Percentiles rank a stretch among this genome's conserved stretches.
Conservation (phyloP, 2,113 vertebrate genomes). For the Equus przewalskii region DNA sequence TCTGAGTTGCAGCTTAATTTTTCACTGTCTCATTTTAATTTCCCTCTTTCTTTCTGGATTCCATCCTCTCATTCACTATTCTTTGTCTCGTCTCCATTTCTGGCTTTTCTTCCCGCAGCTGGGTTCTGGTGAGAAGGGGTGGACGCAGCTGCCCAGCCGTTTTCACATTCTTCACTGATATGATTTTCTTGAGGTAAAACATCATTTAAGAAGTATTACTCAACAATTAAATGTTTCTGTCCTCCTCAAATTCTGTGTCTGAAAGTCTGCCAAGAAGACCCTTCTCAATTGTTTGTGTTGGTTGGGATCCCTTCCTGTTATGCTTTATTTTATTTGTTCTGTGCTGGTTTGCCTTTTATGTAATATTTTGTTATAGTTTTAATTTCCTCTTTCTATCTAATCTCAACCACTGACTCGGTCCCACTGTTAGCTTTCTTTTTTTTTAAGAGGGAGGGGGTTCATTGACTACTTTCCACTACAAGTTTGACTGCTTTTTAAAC, state of each 20-base stretch:
- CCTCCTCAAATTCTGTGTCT: slow-evolving; percentile 81
- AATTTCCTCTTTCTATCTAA: slow-evolving; percentile 86
- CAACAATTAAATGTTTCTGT: slow-evolving; percentile 85
- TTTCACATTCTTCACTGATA: slow-evolving; percentile 84
- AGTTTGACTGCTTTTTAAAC: not conserved
- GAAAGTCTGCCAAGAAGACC: slow-evolving; percentile 84
- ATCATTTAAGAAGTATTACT: slow-evolving; percentile 83
- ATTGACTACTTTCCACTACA: slow-evolving; percentile 20
- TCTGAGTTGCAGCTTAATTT: slow-evolving; percentile 81
- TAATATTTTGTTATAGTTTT: slow-evolving; percentile 77
- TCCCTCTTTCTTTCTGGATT: slow-evolving; percentile 78
- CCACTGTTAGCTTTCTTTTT: slow-evolving; percentile 52
- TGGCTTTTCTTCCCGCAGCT: slow-evolving; percentile 84
- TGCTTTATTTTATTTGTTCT: slow-evolving; percentile 84
- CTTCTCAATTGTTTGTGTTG: slow-evolving; percentile 86
- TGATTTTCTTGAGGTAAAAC: slow-evolving; percentile 84
- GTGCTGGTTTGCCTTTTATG: slow-evolving; percentile 84
- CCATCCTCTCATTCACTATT: slow-evolving; percentile 76
- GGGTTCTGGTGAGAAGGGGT: slow-evolving; percentile 70
- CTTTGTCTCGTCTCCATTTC: slow-evolving; percentile 76
- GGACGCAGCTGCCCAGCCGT: slow-evolving; percentile 74
- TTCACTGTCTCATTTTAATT: slow-evolving; percentile 85
- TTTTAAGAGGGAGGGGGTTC: not conserved
- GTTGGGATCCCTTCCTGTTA: slow-evolving; percentile 85
- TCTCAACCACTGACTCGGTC: slow-evolving; percentile 71